Evolutionary conservation across 2,797 vertebrate genomes (phyloP).

Genomic region (Silurus lanzhouensis): DNA sequence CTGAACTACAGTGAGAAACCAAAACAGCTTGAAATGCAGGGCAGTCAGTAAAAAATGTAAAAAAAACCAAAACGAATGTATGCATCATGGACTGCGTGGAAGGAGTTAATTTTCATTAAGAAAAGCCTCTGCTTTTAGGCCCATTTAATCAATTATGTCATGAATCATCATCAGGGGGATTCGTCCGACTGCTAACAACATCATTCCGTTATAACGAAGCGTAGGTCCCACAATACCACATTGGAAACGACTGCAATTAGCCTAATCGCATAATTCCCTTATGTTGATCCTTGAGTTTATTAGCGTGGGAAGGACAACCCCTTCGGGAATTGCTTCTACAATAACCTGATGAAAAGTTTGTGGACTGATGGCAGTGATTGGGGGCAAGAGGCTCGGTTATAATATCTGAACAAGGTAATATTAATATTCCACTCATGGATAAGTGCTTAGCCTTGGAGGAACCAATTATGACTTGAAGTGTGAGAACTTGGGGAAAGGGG

Average conservation of each 20-base stretch:
- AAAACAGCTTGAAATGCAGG: too few species aligned
- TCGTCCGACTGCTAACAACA: constrained; percentile 48
- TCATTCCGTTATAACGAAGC: constrained; percentile 57
- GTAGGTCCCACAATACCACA: constrained; percentile 43
- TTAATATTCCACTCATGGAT: constrained; percentile 68
- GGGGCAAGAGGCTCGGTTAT: not conserved
- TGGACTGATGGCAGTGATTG: not conserved
- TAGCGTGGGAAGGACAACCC: constrained; percentile 30
- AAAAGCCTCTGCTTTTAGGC: constrained; percentile 38
- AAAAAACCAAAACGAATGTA: not conserved
- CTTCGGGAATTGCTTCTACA: constrained; percentile 17
- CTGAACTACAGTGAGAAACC: too few species aligned
- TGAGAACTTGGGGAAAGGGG: constrained; percentile 51
- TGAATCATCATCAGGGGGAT: constrained; percentile 47
- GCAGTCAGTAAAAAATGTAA: too few species aligned
- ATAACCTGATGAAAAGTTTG: constrained; percentile 34
- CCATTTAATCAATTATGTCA: constrained; percentile 52
- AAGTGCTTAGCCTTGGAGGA: constrained; percentile 59
- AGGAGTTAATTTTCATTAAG: not conserved
- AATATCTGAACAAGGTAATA: constrained; percentile 7
- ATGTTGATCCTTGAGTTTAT: constrained; percentile 49
- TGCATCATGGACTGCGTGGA: too few species aligned
- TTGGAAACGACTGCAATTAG: constrained; percentile 56
- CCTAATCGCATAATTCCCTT: constrained; percentile 51
- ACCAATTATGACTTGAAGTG: constrained; percentile 65